Base-by-base conservation (phyloP, 2,797 vertebrate genomes). In the Echeneis naucrates region DNA sequence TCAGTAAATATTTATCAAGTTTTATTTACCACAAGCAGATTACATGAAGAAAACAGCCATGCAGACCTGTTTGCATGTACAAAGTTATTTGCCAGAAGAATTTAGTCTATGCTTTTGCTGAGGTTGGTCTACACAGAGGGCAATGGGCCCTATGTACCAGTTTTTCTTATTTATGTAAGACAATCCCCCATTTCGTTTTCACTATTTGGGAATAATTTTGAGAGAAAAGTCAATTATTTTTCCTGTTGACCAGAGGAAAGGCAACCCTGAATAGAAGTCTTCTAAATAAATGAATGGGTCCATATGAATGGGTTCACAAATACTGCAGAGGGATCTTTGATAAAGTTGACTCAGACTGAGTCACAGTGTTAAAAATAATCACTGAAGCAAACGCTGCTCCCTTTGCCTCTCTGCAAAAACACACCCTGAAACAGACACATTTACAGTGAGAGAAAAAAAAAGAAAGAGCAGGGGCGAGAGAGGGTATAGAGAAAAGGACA, bases 321-420 rank as follows among this genome's bases (percentile, higher is more conserved):
- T 69, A 85, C 72, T 8, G 65, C 80, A 86, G 76, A 76, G 50
- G 66, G 63, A 81, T 80, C 71, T 85, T 79, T 75, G 69, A 86
- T 85, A 89, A 84, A 87, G 68, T 86, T 90, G 87, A 90, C 72
- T 88, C 75, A 88, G 77, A 48, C 80, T 88, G 86, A 90, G 81
- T 90, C 90, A 89, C 48, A 50, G 75, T 62, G 78, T 84, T 89
- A 85, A 89, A 90, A 88, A 91, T 86, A 91, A 82, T 83, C 76
- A 61, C 16, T 2, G 81, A 89, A 80, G 73, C 67, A 68, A 78
- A 74, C 63, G 40, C 71, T 64, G 82, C 67, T 83, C 58, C 60
- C 27, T 78, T 80, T 14, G 48, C 68, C 68, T 79, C 68, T 70
- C 74, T 80, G 70, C 69, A 76, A 40, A 78, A 78, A 71, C 66